Conservation (phyloP, 2,797 vertebrate species). For the Bryconaethiops microstoma region DNA sequence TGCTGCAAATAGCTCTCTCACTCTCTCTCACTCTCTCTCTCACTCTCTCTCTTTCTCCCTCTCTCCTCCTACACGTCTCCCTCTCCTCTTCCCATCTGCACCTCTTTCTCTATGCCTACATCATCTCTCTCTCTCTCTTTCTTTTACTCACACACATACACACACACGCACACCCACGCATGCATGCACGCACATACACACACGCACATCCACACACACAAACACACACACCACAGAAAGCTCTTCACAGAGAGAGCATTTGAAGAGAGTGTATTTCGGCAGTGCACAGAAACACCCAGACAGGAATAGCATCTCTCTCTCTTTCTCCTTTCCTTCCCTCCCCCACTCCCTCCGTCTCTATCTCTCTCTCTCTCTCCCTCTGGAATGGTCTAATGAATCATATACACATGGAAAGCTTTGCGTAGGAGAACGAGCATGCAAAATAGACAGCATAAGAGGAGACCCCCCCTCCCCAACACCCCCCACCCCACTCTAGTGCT, state of each 20-base stretch:
- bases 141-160: not conserved
- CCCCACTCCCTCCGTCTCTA: slow-evolving; percentile 28
- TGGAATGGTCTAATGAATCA: slow-evolving; percentile 56
- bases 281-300: slow-evolving; percentile 60
- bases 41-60: slow-evolving; percentile 23
- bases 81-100: slow-evolving; percentile 27
- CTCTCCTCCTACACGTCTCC: slow-evolving; percentile 19
- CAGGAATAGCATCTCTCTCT: slow-evolving; percentile 58
- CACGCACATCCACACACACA: not conserved
- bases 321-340: not conserved
- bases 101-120: slow-evolving; percentile 31
- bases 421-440: slow-evolving; percentile 53
- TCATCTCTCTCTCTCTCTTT: slow-evolving; percentile 17
- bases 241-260: slow-evolving; percentile 54
- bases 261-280: slow-evolving; percentile 52
- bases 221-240: slow-evolving; percentile 36
- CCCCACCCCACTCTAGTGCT: not conserved
- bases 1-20: slow-evolving; percentile 64
- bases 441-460: slow-evolving; percentile 43
- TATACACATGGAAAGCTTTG: slow-evolving; percentile 52
- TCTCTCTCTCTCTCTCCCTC: slow-evolving; percentile 37
- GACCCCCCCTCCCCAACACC: not conserved
- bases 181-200: not conserved
- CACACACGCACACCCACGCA: not conserved
- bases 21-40: slow-evolving; percentile 14